These are phyloP conservation scores for Ecdyonurus torrentis DNA, from an alignment of 2,888 invertebrate species.

Conservation along the genomic window DNA sequence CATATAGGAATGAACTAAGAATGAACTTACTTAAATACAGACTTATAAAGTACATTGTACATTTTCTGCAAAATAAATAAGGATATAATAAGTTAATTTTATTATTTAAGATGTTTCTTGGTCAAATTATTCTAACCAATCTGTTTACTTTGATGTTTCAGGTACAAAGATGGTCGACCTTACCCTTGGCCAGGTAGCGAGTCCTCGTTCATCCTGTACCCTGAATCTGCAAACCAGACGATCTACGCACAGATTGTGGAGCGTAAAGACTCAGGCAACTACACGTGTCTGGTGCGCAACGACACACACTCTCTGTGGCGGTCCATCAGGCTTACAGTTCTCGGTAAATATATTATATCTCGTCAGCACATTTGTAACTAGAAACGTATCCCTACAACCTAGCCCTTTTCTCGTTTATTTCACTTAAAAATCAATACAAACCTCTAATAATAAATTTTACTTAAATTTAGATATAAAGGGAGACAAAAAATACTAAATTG, in stretches of 20 bases:
- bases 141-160: constrained; percentile 24
- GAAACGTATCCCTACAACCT: too few species aligned
- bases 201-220: constrained; percentile 54
- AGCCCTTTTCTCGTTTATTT: too few species aligned
- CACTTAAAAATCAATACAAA: too few species aligned
- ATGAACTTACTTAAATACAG: neutral
- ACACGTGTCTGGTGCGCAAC: constrained; percentile 54
- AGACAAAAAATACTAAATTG: neutral
- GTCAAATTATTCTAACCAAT: neutral
- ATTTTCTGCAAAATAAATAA: neutral
- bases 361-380: too few species aligned
- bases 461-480: neutral
- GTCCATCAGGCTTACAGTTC: constrained; percentile 43
- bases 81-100: neutral
- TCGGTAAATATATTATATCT: constrained; percentile 49
- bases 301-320: constrained; percentile 47
- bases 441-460: neutral
- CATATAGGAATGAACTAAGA: too few species aligned
- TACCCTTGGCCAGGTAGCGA: constrained; percentile 55
- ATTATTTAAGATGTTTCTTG: neutral
- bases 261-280: constrained; percentile 50
- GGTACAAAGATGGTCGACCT: constrained; percentile 56
- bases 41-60: neutral
- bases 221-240: constrained; percentile 63
- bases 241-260: constrained; percentile 48